These are phyloP conservation scores for Helleia helle DNA, from an alignment of 2,888 invertebrate genomes.

Conservation along the genomic window DNA sequence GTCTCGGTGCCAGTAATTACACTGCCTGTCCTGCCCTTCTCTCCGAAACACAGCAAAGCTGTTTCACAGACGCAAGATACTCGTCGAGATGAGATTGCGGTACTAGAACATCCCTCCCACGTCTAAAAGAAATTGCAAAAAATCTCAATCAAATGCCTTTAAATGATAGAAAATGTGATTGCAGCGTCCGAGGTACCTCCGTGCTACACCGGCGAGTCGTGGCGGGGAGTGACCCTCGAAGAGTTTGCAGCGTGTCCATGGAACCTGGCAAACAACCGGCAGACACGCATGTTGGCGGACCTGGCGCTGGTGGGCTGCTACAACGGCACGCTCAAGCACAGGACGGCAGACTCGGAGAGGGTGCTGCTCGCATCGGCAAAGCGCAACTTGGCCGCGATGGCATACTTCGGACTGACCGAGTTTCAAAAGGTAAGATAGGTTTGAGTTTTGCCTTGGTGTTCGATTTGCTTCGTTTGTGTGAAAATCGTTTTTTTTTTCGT, in stretches of 20 bases:
- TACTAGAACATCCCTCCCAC: too few species aligned
- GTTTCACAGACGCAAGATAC: too few species aligned
- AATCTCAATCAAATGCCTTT: too few species aligned
- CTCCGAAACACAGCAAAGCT: too few species aligned
- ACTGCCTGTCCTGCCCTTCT: too few species aligned
- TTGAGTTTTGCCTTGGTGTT: too few species aligned
- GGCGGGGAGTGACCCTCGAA: constrained; percentile 91
- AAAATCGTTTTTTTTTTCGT: too few species aligned
- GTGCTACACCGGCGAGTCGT: constrained; percentile 85
- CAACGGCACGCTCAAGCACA: constrained; percentile 84
- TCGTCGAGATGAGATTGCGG: too few species aligned
- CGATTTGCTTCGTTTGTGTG: too few species aligned
- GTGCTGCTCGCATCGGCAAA: constrained; percentile 96
- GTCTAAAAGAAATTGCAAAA: too few species aligned
- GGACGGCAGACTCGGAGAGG: constrained; percentile 81
- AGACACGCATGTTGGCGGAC: constrained; percentile 98
- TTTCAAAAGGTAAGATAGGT: constrained; percentile 83
- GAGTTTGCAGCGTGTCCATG: constrained; percentile 93
- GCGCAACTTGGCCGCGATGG: constrained; percentile 94
- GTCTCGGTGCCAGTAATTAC: too few species aligned
- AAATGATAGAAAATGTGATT: not conserved
- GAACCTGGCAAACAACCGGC: constrained; percentile 96
- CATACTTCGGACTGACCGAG: constrained; percentile 98
- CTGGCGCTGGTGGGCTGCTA: constrained; percentile 96
- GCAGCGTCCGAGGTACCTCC: constrained; percentile 85